Evolutionary conservation across 2,113 vertebrate species (phyloP), one percentile per base, ranked within the genome.

Genomic region (Corythoichthys intestinalis): DNA sequence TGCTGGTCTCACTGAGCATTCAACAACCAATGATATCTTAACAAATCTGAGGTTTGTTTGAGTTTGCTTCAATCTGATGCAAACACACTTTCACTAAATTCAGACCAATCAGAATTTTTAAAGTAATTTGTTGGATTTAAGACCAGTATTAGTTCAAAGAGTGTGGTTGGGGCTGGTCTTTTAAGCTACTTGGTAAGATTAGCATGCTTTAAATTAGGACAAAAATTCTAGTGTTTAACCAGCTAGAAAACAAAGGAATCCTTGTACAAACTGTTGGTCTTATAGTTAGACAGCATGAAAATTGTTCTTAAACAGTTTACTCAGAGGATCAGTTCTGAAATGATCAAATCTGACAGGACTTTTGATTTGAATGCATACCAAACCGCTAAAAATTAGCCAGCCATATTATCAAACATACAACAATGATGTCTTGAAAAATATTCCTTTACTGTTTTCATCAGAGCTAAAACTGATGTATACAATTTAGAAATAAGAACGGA

Each of bases 261-360:
- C 47, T 65, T 80, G 72, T 76, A 7, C n/a, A 73, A 46, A 15
- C 8, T 47, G 58, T 66, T 74, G 53, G 62, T 38, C 65, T 53
- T 28, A 9, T 2, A 60, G 67, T 50, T 35, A 49, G 69, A 66
- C n/a, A 53, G 65, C 7, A 56, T 5, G 38, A 69, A 60, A 49
- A 52, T 10, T 34, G 3, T 41, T 62, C 5, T 49, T 7, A 57
- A 61, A 70, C 7, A 34, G 66, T 60, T 13, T 50, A 28, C 14
- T 48, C 10, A 10, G 6, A 62, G 44, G 5, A 20, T 68, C 9
- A 0, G 11, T 63, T 6, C 28, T 58, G 39, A 69, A 64, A 3
- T 10, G 7, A 14, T 17, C 11, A 2, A 10, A 28, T 35, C 17
- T 61, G 13, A 57, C 11, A 20, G 52, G 7, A 28, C 10, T n/a